Evolutionary conservation across 2,888 invertebrate species (phyloP), one percentile per base, ranked within the genome.

Genomic region (Clostera curtula): DNA sequence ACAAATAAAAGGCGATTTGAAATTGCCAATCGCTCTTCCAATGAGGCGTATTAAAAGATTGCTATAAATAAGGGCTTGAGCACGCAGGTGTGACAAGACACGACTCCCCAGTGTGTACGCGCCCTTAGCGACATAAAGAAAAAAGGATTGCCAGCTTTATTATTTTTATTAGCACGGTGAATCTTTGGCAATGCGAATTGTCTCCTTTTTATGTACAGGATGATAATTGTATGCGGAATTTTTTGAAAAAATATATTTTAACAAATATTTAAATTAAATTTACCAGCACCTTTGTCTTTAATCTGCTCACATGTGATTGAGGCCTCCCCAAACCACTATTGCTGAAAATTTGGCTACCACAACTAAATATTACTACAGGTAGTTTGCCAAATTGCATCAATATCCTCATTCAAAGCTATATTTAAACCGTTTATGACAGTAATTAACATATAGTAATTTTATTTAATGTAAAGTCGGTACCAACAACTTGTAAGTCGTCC

Each of bases 131-230:
- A 47, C 46, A 43, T 60, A 55, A 59, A 61, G 51, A 58, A 65
- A 68, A 79, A 82, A 79, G 77, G 77, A 79, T 82, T 76, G 57
- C 66, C 53, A 56, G 44, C 54, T 63, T 72, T 77, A 73, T 75
- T 75, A 71, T 76, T 77, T 74, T 79, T 77, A 79, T 75, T 72
- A 58, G 65, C 53, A 40, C 46, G 46, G 49, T 58, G 52, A 61
- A 66, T 68, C 65, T 62, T 54, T 57, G 45, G 31, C 43, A 46
- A 52, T 41, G 39, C 44, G 55, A 49, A 55, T 50, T 36, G 47
- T 42, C n/a, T n/a, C n/a, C n/a, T n/a, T 28, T 34, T 19, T 28
- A 26, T 43, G 14, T 60, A 68, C 36, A 56, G 61, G 41, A 10
- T 46, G 62, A 24, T 30, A 1, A 2, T 24, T n/a, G n/a, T n/a